Conservation (phyloP, 2,113 vertebrate species). For the Lepus timidus region DNA sequence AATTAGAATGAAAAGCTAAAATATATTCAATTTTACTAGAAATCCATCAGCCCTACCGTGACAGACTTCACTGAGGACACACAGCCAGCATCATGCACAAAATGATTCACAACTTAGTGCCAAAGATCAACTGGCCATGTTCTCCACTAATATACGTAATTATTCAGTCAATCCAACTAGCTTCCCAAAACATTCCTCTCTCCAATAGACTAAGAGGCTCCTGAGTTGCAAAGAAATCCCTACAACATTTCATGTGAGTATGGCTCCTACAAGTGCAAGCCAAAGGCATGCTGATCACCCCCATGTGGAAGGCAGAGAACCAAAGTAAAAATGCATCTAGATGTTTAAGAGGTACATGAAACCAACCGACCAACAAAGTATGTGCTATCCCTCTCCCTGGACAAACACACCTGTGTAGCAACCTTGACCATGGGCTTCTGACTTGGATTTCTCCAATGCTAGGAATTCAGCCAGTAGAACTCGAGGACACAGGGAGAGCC, state of each 20-base stretch:
- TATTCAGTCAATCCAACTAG: background rate
- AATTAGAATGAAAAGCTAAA: background rate
- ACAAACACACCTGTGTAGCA: background rate
- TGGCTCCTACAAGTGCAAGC: background rate
- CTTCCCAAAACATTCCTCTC: background rate
- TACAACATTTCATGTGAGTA: background rate
- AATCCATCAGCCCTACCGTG: background rate
- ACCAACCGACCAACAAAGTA: background rate
- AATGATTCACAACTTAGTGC: background rate
- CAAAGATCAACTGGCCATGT: background rate
- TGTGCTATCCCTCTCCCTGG: background rate
- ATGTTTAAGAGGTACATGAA: slow-evolving; percentile 48
- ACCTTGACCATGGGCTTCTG: background rate
- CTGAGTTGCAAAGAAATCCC: background rate
- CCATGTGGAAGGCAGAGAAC: background rate
- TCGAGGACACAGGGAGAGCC: background rate
- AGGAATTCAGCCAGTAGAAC: background rate
- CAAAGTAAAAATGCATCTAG: background rate
- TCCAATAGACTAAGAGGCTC: background rate
- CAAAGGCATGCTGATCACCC: background rate
- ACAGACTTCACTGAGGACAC: background rate
- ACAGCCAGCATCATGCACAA: background rate
- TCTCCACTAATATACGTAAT: background rate
- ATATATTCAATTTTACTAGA: background rate
- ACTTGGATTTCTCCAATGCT: background rate